These are phyloP conservation scores for Crocallis elinguaria DNA, from an alignment of 2,888 invertebrate species.

Conservation along the genomic window DNA sequence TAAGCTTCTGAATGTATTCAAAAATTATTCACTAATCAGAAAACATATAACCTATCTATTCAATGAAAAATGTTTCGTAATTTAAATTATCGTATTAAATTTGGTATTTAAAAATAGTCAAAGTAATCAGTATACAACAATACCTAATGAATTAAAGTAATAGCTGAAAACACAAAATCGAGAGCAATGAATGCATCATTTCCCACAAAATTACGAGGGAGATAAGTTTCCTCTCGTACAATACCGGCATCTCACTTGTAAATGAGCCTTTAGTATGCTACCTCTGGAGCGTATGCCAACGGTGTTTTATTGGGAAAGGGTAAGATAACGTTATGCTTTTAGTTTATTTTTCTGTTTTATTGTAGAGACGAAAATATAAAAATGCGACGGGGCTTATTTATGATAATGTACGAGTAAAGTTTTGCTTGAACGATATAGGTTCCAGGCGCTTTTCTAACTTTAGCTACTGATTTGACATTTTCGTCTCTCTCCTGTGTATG, in stretches of 20 bases:
- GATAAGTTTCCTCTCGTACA: constrained; percentile 31
- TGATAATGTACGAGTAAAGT: too few relatives aligned
- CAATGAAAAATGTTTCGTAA: too few relatives aligned
- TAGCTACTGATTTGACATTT: too few relatives aligned
- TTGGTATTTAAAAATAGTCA: too few relatives aligned
- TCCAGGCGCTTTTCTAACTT: too few relatives aligned
- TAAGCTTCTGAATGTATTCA: too few relatives aligned
- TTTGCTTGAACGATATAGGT: too few relatives aligned
- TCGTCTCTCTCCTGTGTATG: too few relatives aligned
- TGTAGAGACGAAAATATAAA: not conserved
- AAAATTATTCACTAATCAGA: too few relatives aligned
- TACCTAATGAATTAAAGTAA: not conserved
- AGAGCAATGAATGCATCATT: constrained; percentile 16
- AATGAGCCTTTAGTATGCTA: constrained; percentile 38
- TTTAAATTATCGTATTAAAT: too few relatives aligned
- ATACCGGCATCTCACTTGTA: constrained; percentile 36
- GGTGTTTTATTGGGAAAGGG: constrained; percentile 31
- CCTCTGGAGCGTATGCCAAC: constrained; percentile 30
- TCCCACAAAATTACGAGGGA: constrained; percentile 5
- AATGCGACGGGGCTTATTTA: not conserved
- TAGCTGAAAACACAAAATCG: not conserved
- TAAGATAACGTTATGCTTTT: constrained; percentile 28
- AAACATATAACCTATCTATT: too few relatives aligned
- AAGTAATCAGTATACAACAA: too few relatives aligned
- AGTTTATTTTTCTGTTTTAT: constrained; percentile 21